A percentile compares a stretch with the other conserved stretches of the same genome.
Evolutionary conservation across 2,113 vertebrate genomes (phyloP).

Genomic region (Ceuthmochares aereus): DNA sequence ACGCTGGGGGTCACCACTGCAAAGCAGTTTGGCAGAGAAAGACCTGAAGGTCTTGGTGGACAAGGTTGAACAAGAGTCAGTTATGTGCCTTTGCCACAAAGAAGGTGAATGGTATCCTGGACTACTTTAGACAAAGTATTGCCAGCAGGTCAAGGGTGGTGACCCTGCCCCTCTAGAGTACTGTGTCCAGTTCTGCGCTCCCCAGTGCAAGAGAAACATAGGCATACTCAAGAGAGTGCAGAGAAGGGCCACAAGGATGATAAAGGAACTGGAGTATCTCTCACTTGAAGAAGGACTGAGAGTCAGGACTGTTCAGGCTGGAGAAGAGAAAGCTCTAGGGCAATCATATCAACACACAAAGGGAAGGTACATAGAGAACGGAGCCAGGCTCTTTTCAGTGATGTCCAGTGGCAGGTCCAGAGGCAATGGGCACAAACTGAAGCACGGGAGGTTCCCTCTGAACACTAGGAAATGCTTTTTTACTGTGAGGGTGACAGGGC

Average conservation of each 20-base stretch:
- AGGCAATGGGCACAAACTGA: background rate
- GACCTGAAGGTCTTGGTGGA: background rate
- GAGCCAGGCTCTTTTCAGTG: background rate
- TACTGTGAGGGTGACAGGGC: background rate
- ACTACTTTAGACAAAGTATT: background rate
- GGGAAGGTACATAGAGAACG: accelerated
- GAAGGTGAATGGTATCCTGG: background rate
- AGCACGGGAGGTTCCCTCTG: background rate
- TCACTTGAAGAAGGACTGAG: background rate
- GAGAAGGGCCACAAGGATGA: background rate
- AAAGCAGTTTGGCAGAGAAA: background rate
- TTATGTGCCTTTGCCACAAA: background rate
- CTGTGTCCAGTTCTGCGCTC: background rate
- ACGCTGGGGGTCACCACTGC: background rate
- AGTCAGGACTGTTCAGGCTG: background rate
- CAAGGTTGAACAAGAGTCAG: background rate
- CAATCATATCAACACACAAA: background rate
- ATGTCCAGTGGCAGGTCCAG: background rate
- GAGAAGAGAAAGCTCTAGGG: background rate
- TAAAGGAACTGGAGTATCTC: background rate
- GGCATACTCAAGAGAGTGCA: background rate
- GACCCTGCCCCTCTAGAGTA: background rate
- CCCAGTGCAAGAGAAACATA: background rate
- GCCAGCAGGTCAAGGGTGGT: background rate
- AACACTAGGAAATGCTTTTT: background rate